These are phyloP conservation scores for Syngnathus typhle DNA, from an alignment of 2,113 vertebrate species.

Conservation along the genomic window DNA sequence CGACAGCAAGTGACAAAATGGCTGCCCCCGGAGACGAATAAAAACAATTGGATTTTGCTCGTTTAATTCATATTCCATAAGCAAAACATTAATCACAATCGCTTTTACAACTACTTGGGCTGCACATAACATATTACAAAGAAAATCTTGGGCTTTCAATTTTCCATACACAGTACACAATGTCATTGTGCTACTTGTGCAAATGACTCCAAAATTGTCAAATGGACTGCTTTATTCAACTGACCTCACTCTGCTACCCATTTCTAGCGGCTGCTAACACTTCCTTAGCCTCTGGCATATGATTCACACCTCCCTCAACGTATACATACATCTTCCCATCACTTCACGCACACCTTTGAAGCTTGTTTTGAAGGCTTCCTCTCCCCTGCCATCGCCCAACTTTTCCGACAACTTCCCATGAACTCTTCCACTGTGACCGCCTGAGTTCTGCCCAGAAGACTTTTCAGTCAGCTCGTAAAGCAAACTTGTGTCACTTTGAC, in stretches of 20 bases:
- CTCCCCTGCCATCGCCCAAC: constrained; percentile 19
- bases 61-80: too few relatives aligned
- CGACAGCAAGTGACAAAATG: too few relatives aligned
- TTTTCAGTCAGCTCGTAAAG: constrained; percentile 39
- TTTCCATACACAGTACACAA: too few relatives aligned
- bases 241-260: constrained; percentile 1
- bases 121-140: too few relatives aligned
- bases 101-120: too few relatives aligned
- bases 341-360: not conserved
- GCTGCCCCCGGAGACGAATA: too few relatives aligned
- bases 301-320: constrained; percentile 2
- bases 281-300: constrained; percentile 5
- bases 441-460: constrained; percentile 7
- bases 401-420: constrained; percentile 1
- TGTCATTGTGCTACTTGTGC: too few relatives aligned
- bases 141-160: too few relatives aligned
- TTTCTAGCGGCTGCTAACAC: constrained; percentile 7
- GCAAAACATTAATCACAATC: too few relatives aligned
- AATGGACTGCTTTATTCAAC: constrained; percentile 21
- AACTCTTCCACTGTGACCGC: not conserved
- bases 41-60: too few relatives aligned
- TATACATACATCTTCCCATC: not conserved
- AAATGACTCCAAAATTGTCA: constrained; percentile 5
- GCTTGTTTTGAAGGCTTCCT: constrained; percentile 41
- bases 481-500: constrained; percentile 43